These are phyloP conservation scores for Melanargia galathea DNA, from an alignment of 2,888 invertebrate genomes.

Conservation along the genomic window DNA sequence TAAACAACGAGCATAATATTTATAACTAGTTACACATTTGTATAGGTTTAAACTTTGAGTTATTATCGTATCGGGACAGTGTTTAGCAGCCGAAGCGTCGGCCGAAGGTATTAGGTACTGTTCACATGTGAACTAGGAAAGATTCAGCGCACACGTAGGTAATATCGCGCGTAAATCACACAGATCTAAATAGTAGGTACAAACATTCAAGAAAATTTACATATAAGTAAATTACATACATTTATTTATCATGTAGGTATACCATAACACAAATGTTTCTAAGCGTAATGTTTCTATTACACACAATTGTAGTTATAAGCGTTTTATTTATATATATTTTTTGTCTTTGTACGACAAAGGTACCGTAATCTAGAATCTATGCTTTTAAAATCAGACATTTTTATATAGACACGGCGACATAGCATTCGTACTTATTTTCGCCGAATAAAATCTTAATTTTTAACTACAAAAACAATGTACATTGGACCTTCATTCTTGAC, in stretches of 20 bases:
- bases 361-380: constrained; percentile 51
- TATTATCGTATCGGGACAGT: constrained; percentile 50
- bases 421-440: constrained; percentile 49
- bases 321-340: constrained; percentile 61
- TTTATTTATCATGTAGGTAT: constrained; percentile 59
- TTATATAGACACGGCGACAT: constrained; percentile 62
- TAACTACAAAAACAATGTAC: constrained; percentile 75
- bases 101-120: constrained; percentile 28
- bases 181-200: constrained; percentile 80
- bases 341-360: constrained; percentile 55
- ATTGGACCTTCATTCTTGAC: constrained; percentile 69
- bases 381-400: constrained; percentile 59
- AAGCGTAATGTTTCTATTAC: constrained; percentile 80
- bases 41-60: constrained; percentile 48
- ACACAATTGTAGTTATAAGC: constrained; percentile 74
- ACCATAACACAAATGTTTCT: constrained; percentile 72
- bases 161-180: constrained; percentile 53
- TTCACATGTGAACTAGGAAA: constrained; percentile 62
- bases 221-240: constrained; percentile 55
- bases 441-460: constrained; percentile 65
- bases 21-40: constrained; percentile 62
- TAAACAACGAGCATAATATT: constrained; percentile 54
- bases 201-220: constrained; percentile 76
- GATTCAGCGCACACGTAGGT: constrained; percentile 56
- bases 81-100: constrained; percentile 46